phyloP scores from a whole-genome alignment of 2,888 invertebrate species.

The Hypselothyrea guttata region DNA sequence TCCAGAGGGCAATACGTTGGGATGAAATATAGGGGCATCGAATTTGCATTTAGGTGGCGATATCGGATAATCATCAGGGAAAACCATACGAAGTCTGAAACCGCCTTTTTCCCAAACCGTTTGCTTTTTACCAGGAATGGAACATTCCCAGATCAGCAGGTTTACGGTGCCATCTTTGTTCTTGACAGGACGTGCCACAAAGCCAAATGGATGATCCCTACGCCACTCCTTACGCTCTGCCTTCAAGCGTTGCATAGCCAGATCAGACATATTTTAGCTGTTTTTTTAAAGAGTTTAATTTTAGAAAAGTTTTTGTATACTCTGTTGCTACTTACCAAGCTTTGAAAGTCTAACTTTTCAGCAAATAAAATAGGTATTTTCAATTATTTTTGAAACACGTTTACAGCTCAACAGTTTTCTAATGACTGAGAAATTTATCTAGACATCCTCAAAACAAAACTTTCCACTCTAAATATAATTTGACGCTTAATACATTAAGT shows the following conservation, averaged over 20 bases:
- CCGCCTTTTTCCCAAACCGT: conserved; percentile 99
- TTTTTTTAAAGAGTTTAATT: no score
- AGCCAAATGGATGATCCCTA: conserved; percentile 99
- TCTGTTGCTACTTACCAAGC: no score
- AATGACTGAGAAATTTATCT: no score
- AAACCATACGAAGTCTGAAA: conserved; percentile 98
- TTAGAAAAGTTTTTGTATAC: no score
- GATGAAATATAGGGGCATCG: conserved; percentile 99
- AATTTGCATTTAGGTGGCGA: conserved; percentile 99
- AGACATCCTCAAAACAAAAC: no score
- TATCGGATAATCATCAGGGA: conserved; percentile 99
- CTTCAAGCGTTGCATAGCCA: conserved; percentile 96
- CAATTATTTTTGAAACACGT: no score
- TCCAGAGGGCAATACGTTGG: conserved; percentile 94
- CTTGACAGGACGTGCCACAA: conserved; percentile 97
- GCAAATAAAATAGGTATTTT: no score
- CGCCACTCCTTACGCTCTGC: conserved; percentile 99
- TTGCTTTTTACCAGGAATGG: conserved; percentile 98
- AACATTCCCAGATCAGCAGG: conserved; percentile 99
- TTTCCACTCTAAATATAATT: no score
- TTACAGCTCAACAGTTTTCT: no score
- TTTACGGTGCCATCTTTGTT: conserved; percentile 97
- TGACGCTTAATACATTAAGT: no score
- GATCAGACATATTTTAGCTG: conserved; percentile 96
- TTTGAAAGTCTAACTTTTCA: no score